Base-by-base conservation (phyloP, 1,140 invertebrate species). In the Nasonia vitripennis region DNA sequence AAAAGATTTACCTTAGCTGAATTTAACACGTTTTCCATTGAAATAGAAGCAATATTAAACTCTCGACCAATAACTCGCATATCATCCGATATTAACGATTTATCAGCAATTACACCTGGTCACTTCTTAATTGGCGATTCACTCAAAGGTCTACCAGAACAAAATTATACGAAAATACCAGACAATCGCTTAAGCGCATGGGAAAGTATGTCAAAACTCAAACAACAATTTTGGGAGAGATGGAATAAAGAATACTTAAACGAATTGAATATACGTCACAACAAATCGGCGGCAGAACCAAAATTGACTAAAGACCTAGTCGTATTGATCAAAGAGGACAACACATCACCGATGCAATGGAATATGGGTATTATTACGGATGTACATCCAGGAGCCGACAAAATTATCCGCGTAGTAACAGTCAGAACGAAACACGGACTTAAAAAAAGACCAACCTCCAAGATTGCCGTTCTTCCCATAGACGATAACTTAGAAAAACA, bases 201-300 rank as follows among this genome's bases (percentile, higher is more conserved):
- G 67, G 23, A 74, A 74, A 45, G 9, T 4, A 48, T 83, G 5
- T 0, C 7, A 34, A 70, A 74, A 37, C n/a, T 83, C 5, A 48
- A 62, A 83, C 7, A 74, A 71, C 12, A 74, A 23, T 83, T 74
- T 51, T 74, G 81, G 81, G 31, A 27, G 23, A 23, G 81, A 55
- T 83, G 81, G 81, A n/a, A n/a, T 62, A 73, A 45, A 4, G 81
- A 83, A 75, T 83, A 83, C 74, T 62, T 83, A 11, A 55, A 2
- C 10, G n/a, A 74, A 3, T 51, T 83, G 7, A 70, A 83, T 27
- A 9, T 62, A 1, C 20, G 81, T 14, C 7, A 62, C 17, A 80
- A 62, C 23, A 27, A 23, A 9, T 20, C 17, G 11, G 5, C 48
- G 1, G 20, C 9, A 9, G 27, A n/a, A 1, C 12, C 31, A 4